Percentiles rank a stretch among this genome's conserved stretches.
These are phyloP conservation scores for Ctenoplectra terminalis DNA, from an alignment of 1,140 invertebrate species.

Conservation along the genomic window DNA sequence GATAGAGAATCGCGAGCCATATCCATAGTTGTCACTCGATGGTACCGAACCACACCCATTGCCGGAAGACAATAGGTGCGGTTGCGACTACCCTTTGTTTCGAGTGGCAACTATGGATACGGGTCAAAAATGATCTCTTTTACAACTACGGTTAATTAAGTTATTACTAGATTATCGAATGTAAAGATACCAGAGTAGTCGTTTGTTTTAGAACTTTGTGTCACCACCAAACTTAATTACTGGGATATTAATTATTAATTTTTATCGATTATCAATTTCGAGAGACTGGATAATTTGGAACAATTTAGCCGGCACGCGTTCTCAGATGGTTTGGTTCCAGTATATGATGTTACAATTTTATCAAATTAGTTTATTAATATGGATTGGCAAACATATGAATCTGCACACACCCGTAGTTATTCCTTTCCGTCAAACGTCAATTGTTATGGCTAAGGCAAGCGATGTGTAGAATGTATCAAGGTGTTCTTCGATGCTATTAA, in stretches of 20 bases:
- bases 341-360: neutral
- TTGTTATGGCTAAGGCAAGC: constrained; percentile 21
- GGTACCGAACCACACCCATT: constrained; percentile 21
- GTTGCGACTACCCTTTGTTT: neutral
- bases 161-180: neutral
- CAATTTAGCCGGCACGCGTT: constrained; percentile 9
- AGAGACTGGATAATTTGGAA: neutral
- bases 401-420: too few species aligned
- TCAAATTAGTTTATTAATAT: too few species aligned
- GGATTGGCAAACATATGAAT: too few species aligned
- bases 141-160: neutral
- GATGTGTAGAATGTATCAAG: neutral
- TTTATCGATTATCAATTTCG: neutral
- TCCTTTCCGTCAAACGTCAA: neutral
- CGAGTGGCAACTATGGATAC: constrained; percentile 52
- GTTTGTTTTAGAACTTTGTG: too few species aligned
- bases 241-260: neutral
- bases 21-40: constrained; percentile 54
- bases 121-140: neutral
- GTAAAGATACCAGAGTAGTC: neutral
- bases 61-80: constrained; percentile 8
- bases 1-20: constrained; percentile 19
- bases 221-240: neutral
- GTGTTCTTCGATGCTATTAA: neutral
- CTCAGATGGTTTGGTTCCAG: neutral